Percentiles rank a stretch among this genome's conserved stretches.
phyloP scores from a whole-genome alignment of 2,113 vertebrate genomes.

The Elachura formosa region DNA sequence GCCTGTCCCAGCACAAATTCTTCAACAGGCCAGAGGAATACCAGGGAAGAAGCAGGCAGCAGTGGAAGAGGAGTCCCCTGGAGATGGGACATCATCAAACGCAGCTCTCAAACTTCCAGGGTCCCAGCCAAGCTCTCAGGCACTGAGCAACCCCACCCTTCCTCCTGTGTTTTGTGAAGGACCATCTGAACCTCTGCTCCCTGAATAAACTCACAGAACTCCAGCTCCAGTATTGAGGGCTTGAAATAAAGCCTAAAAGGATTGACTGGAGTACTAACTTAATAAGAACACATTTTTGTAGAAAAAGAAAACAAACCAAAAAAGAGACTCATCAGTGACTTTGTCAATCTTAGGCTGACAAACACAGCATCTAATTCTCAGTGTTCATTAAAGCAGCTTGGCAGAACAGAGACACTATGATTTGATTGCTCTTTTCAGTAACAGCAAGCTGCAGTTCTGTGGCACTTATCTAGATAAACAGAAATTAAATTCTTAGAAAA shows the following conservation, averaged over 20 bases:
- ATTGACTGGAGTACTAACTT: neutral
- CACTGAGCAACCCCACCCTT: neutral
- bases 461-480: neutral
- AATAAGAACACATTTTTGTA: neutral
- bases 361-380: neutral
- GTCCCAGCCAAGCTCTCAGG: neutral
- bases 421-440: slow-evolving; percentile 9
- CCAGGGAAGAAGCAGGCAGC: neutral
- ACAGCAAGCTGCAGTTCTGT: neutral
- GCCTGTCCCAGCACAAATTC: neutral
- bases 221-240: neutral
- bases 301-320: neutral
- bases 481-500: neutral
- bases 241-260: neutral
- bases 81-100: neutral
- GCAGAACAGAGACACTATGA: neutral
- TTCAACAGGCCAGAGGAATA: neutral
- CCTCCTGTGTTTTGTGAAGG: neutral
- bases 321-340: neutral
- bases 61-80: neutral
- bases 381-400: neutral
- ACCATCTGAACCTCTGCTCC: neutral
- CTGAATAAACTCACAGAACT: neutral
- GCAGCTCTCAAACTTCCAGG: neutral
- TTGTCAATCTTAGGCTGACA: neutral